These are phyloP conservation scores for Watsonalla binaria DNA, from an alignment of 2,888 invertebrate species.

Conservation along the genomic window DNA sequence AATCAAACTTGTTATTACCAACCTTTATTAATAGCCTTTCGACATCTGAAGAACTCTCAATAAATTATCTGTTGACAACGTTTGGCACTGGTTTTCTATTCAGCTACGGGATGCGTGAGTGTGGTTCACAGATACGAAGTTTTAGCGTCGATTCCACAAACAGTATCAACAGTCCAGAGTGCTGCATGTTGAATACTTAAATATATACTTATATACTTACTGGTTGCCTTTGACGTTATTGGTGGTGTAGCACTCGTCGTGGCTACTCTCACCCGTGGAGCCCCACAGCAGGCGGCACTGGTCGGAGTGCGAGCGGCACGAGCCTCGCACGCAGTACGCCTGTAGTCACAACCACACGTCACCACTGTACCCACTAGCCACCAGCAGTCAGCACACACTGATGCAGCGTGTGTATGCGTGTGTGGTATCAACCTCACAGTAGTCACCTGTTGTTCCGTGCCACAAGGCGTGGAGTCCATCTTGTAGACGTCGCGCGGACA, in stretches of 20 bases:
- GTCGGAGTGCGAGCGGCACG: constrained; percentile 91
- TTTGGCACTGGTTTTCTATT: too few species aligned
- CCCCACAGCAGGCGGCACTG: constrained; percentile 98
- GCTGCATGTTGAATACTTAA: too few species aligned
- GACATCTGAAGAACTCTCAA: too few species aligned
- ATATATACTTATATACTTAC: constrained; percentile 46
- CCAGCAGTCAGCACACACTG: too few species aligned
- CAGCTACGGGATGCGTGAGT: too few species aligned
- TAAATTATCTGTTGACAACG: too few species aligned
- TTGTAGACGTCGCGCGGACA: constrained; percentile 95
- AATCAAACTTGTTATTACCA: too few species aligned
- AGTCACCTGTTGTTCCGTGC: constrained; percentile 74
- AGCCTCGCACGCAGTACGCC: constrained; percentile 94
- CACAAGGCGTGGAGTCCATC: constrained; percentile 92
- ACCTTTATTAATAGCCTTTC: too few species aligned
- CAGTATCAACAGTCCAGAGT: not conserved
- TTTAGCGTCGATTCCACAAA: not conserved
- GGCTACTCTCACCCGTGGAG: constrained; percentile 89
- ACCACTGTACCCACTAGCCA: too few species aligned
- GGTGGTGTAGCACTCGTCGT: constrained; percentile 87
- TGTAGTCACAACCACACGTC: constrained; percentile 81
- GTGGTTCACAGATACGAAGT: too few species aligned
- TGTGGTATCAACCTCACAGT: not conserved
- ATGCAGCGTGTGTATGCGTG: not conserved
- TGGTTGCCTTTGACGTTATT: constrained; percentile 88